These are phyloP conservation scores for Adoxophyes honmai DNA, from an alignment of 1,140 invertebrate genomes.

Conservation along the genomic window DNA sequence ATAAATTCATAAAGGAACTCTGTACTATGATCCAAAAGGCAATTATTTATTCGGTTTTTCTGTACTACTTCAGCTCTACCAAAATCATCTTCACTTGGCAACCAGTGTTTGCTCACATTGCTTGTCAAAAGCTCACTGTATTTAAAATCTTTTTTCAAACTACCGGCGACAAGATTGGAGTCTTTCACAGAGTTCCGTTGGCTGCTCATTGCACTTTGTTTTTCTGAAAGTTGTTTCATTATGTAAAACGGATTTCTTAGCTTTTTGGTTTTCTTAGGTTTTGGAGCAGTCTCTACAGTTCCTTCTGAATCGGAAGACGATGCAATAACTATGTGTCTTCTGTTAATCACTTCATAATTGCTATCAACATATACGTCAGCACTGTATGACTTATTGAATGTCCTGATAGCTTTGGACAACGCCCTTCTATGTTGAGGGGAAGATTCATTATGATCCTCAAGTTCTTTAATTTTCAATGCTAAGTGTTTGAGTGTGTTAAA, in stretches of 20 bases:
- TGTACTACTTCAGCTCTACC: conserved; percentile 47
- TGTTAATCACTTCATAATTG: conserved; percentile 44
- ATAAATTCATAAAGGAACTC: conserved; percentile 50
- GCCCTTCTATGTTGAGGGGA: conserved; percentile 45
- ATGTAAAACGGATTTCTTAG: conserved; percentile 62
- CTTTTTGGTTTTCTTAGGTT: conserved; percentile 35
- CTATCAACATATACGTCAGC: conserved; percentile 50
- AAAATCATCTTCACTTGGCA: conserved; percentile 49
- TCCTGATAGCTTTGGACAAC: conserved; percentile 51
- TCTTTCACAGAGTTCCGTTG: background rate
- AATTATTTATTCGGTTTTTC: conserved; percentile 18
- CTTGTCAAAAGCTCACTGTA: conserved; percentile 29
- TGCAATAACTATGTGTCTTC: conserved; percentile 41
- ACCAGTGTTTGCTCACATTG: conserved; percentile 43
- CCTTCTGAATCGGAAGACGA: conserved; percentile 50
- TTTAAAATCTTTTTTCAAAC: conserved; percentile 16
- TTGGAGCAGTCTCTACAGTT: conserved; percentile 27
- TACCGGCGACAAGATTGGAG: background rate
- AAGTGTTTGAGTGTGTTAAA: conserved; percentile 36
- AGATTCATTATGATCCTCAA: conserved; percentile 37
- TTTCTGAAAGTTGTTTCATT: conserved; percentile 47
- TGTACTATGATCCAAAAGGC: conserved; percentile 29
- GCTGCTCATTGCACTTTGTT: conserved; percentile 21
- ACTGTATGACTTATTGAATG: conserved; percentile 54
- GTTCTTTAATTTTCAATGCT: conserved; percentile 35